Evolutionary conservation across 2,888 invertebrate genomes (phyloP).

Genomic region (Lymantria monacha): DNA sequence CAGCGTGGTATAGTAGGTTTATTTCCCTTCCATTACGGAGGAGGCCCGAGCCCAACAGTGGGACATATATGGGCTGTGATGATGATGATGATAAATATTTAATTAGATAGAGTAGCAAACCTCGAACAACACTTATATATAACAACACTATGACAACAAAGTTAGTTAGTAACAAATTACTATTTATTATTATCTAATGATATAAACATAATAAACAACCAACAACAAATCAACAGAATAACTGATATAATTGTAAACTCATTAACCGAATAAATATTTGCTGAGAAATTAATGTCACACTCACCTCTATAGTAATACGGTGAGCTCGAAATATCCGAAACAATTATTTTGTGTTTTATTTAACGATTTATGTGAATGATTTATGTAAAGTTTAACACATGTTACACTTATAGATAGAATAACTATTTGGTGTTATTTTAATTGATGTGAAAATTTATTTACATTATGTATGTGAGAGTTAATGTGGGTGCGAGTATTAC

Average conservation of each 20-base stretch:
- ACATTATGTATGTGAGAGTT: slow-evolving; percentile 2
- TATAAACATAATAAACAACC: too few species aligned
- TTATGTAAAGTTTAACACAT: background rate
- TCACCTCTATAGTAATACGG: slow-evolving; percentile 49
- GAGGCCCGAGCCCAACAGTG: too few species aligned
- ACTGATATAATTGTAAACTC: slow-evolving; percentile 7
- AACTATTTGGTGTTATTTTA: background rate
- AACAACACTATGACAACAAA: too few species aligned
- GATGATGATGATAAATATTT: too few species aligned
- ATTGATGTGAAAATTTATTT: background rate
- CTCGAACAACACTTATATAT: too few species aligned
- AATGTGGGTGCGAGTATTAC: slow-evolving; percentile 35
- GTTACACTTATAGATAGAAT: background rate
- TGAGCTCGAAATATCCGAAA: slow-evolving; percentile 31
- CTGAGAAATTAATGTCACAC: slow-evolving; percentile 48
- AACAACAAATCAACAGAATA: too few species aligned
- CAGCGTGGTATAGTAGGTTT: too few species aligned
- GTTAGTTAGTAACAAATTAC: too few species aligned
- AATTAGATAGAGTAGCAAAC: too few species aligned
- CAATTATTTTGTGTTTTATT: slow-evolving; percentile 13
- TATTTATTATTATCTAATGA: too few species aligned
- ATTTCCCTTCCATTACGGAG: too few species aligned
- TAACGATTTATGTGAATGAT: background rate
- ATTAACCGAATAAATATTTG: slow-evolving; percentile 37
- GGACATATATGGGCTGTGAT: too few species aligned